Conservation (phyloP, 1,140 invertebrate species). For the Charaxes varanes region DNA sequence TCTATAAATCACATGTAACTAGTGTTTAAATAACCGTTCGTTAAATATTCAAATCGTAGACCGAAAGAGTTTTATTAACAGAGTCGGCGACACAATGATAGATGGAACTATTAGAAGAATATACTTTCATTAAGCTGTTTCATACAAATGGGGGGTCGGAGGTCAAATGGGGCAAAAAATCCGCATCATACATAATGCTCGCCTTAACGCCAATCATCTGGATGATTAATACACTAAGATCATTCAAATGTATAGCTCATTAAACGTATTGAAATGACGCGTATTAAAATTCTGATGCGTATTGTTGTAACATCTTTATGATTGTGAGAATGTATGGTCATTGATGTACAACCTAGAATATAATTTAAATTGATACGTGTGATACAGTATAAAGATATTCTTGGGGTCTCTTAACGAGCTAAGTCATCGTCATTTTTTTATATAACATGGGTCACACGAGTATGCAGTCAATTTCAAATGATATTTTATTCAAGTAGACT, state of each 20-base stretch:
- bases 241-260: constrained; percentile 20
- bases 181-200: constrained; percentile 18
- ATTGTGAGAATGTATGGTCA: no score
- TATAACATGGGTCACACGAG: no score
- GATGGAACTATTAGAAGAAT: constrained; percentile 24
- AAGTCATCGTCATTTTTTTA: no score
- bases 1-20: constrained; percentile 14
- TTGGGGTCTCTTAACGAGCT: no score
- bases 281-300: no score
- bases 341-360: no score
- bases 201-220: constrained; percentile 25
- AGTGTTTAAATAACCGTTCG: constrained; percentile 11
- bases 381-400: no score
- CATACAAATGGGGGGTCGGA: constrained; percentile 17
- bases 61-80: constrained; percentile 6
- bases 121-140: constrained; percentile 24
- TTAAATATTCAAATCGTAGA: constrained; percentile 18
- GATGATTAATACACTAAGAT: constrained; percentile 23
- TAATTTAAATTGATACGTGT: no score
- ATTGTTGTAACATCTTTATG: no score
- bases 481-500: no score
- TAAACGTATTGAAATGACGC: constrained; percentile 12
- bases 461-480: no score
- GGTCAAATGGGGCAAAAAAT: constrained; percentile 14
- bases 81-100: constrained; percentile 15